Base-by-base conservation (phyloP, 2,797 vertebrate species). In the Aeoliscus strigatus region DNA sequence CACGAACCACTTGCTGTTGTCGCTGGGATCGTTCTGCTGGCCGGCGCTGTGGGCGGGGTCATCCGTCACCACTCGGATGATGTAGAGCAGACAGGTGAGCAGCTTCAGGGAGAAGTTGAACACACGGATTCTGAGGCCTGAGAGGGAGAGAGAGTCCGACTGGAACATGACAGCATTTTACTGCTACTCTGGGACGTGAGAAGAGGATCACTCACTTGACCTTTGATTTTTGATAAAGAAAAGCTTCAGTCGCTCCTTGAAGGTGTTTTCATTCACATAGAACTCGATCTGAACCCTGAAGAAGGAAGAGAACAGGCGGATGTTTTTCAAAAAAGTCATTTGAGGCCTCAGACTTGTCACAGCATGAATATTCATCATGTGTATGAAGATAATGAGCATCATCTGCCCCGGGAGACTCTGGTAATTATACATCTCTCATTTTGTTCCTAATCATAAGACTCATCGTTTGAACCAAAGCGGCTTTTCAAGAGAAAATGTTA, bases 181-280 rank as follows among this genome's bases (percentile, higher is more conserved):
- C 3, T 21, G 18, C 18, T 21, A 6, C 6, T 21, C 6, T 30
- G 27, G 14, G 3, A 13, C 1, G 2, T 14, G 14, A 32, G 16
- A 33, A 24, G 5, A 28, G 4, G 9, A 27, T 24, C 34, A 86
- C 92, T 90, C 83, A 96, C 95, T 98, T 35, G 95, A 98, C 82
- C 94, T 90, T 83, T 98, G 95, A 88, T 97, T 98, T 78, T 96
- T 98, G 82, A 98, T 97, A 88, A 98, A 98, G 84, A 96, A 98
- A 8, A 97, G 90, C 67, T 97, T 98, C 42, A 97, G 91, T 1
- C 93, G 87, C 73, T 97, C 95, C 79, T 98, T 98, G 81, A 96
- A 95, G 27, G 95, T 97, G 81, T 97, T 97, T 59, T 98, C 95
- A 1, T 97, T 97, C 53, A 97, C 94, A 1, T 94, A 97, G 83